A percentile compares a stretch with the other conserved stretches of the same genome.
phyloP scores from a whole-genome alignment of 2,888 invertebrate genomes.

The Patella caerulea region DNA sequence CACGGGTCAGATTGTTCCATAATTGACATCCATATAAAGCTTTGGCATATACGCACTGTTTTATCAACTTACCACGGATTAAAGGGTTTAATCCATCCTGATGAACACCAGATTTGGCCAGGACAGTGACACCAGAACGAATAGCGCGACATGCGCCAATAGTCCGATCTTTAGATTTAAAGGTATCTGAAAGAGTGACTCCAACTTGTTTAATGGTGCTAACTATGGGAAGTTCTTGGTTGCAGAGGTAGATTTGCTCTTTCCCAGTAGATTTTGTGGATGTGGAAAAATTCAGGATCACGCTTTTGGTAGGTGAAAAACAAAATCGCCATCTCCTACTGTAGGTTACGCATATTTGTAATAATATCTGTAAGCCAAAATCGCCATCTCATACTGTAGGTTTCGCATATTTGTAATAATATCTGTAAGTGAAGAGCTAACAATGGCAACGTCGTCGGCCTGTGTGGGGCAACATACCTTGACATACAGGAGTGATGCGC shows the following conservation, averaged over 20 bases:
- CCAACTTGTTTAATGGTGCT: neutral
- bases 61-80: too few species aligned
- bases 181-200: neutral
- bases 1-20: neutral
- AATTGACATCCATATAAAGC: constrained; percentile 10
- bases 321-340: neutral
- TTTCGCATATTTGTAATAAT: too few species aligned
- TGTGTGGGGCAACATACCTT: neutral
- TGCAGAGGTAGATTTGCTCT: neutral
- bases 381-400: too few species aligned
- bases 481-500: neutral
- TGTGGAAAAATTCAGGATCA: neutral
- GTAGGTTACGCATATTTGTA: neutral
- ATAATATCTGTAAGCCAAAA: neutral
- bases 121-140: neutral
- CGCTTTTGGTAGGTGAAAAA: neutral
- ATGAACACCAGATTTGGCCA: neutral
- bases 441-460: neutral
- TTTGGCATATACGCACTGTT: neutral
- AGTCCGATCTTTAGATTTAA: neutral
- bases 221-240: neutral
- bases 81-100: too few species aligned
- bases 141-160: neutral
- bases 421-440: neutral
- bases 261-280: neutral